Base-by-base conservation (phyloP, 1,140 invertebrate species). In the Drosophila tani region DNA sequence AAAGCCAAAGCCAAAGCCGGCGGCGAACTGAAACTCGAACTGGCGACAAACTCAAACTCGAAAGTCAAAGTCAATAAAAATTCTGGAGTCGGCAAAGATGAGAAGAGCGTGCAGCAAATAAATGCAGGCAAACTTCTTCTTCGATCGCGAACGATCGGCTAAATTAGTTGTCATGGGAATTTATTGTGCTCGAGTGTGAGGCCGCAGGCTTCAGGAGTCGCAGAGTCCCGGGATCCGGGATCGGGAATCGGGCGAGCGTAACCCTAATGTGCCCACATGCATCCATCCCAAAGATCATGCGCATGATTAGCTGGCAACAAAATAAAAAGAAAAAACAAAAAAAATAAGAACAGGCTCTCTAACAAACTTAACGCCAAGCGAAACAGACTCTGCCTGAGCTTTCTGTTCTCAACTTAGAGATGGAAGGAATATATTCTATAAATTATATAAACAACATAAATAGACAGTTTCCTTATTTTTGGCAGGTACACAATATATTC, bases 121-220 rank as follows among this genome's bases (percentile, higher is more conserved):
- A 77, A 77, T 77, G 75, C 75, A 78, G 75, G 75, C 75, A 64
- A 73, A 77, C 75, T 77, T 56, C 53, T 56, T 40, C 53, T 56
- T 77, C 75, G 69, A 70, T 60, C 67, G 47, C 66, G 51, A 55
- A 49, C 70, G 67, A 73, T 71, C 68, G 80, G 85, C 84, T 90
- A 88, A 88, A 88, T 88, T 90, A 88, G 85, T 88, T 88, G 85
- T 88, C 84, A 88, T 88, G 84, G 84, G 84, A 88, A 88, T 88
- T 88, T 88, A 88, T 88, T 88, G 85, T 88, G 83, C 83, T 56
- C 84, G 74, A 80, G 79, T 81, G 75, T 68, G 71, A 70, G n/a
- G 19, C 35, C 59, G 21, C 57, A 62, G 60, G 80, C 43, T 62
- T 29, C 38, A 46, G 45, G 46, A 21, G 29, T 38, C 38, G 27